Evolutionary conservation across 2,797 vertebrate genomes (phyloP), one percentile per base, ranked within the genome.

Genomic region (Acomys russatus): DNA sequence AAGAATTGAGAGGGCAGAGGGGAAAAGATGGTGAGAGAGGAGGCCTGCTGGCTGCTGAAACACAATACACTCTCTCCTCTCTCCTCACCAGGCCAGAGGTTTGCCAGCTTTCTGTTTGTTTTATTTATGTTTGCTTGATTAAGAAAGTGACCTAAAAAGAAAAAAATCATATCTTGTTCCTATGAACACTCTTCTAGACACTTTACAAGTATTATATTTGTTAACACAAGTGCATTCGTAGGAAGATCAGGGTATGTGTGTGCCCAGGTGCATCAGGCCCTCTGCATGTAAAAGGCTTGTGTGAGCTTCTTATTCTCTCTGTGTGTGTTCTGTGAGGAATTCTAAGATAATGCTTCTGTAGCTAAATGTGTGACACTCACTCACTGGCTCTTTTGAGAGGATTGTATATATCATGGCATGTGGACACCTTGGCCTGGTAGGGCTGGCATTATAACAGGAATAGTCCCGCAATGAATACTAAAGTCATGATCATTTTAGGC

Each of bases 371-470:
- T 51, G 25, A 4, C 11, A 9, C 28, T 82, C 3, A 28, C 74
- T 94, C 70, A 22, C 38, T 78, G 14, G 51, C 68, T 94, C 25
- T 95, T 70, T 80, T 8, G 22, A n/a, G 44, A 89, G 87, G 33
- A 86, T 73, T 38, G 73, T 71, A 28, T 56, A 83, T 71, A 22
- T 90, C 20, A 49, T 79, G 54, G 15, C 44, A 51, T 6, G 10
- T 17, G 56, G 51, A 66, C 44, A 61, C 9, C 9, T 18, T 68
- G 49, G 44, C 2, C 15, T 93, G 84, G 64, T 35, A 3, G 33
- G n/a, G 8, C 11, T 97, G 83, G 28, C 56, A 49, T 71, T 95
- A 23, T 66, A 68, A 56, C 2, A 61, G 83, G 56, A 95, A 92
- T 64, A 68, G 38, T 91, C n/a, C 93, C 17, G 61, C 11, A 79